These are phyloP conservation scores for Thalassophryne amazonica DNA, from an alignment of 2,797 vertebrate species.

Conservation along the genomic window DNA sequence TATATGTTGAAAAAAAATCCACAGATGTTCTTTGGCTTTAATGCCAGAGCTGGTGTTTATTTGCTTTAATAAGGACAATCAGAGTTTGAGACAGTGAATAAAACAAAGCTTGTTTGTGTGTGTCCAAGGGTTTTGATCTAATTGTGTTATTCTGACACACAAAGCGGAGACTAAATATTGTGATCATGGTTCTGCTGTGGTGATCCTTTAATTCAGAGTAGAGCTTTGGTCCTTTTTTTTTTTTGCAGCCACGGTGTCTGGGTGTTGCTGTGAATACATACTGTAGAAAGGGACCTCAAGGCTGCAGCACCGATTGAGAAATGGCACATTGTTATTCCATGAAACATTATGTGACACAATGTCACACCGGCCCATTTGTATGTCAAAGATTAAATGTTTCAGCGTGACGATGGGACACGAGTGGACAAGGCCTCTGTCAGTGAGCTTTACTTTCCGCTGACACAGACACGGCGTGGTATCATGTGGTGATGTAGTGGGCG, in stretches of 20 bases:
- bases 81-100: no score
- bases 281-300: slow-evolving; percentile 50
- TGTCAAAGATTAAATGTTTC: slow-evolving; percentile 76
- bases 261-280: slow-evolving; percentile 47
- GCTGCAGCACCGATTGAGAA: slow-evolving; percentile 60
- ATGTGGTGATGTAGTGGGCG: slow-evolving; percentile 34
- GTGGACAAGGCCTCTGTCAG: slow-evolving; percentile 67
- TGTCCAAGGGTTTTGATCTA: no score
- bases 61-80: no score
- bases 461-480: slow-evolving; percentile 56
- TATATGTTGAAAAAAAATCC: no score
- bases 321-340: slow-evolving; percentile 71
- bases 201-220: slow-evolving; percentile 64
- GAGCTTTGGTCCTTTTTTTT: slow-evolving; percentile 48
- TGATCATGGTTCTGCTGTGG: no score
- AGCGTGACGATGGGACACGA: slow-evolving; percentile 68
- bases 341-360: slow-evolving; percentile 76
- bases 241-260: slow-evolving; percentile 29
- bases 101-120: no score
- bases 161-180: no score
- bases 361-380: slow-evolving; percentile 66
- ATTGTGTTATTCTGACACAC: no score
- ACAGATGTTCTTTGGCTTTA: no score
- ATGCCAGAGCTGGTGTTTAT: no score
- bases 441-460: slow-evolving; percentile 54